Conservation (phyloP, 2,888 invertebrate species). For the Ophion ellenae region DNA sequence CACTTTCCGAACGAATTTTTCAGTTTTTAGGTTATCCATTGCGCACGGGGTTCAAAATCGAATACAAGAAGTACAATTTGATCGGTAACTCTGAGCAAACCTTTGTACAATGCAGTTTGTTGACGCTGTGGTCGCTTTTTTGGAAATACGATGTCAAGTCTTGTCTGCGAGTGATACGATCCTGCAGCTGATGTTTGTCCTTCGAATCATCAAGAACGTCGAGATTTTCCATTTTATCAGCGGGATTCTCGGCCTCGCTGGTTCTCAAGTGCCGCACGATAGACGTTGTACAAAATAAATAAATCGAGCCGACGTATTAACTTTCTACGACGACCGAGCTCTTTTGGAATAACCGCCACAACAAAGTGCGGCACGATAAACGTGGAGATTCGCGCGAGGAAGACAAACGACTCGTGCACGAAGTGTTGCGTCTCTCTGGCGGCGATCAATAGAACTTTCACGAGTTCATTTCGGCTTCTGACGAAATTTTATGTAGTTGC, state of each 20-base stretch:
- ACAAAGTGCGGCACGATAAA: constrained; percentile 7
- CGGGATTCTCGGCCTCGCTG: constrained; percentile 46
- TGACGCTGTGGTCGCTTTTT: constrained; percentile 72
- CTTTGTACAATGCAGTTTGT: constrained; percentile 72
- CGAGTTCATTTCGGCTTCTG: not conserved
- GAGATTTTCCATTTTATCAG: not conserved
- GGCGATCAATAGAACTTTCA: not conserved
- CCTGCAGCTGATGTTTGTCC: constrained; percentile 6
- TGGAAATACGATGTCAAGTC: constrained; percentile 72
- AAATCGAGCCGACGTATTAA: not conserved
- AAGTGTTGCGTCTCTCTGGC: not conserved
- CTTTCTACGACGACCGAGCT: not conserved
- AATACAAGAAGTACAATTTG: not conserved
- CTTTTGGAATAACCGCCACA: constrained; percentile 66
- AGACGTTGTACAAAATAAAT: not conserved
- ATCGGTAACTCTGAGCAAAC: constrained; percentile 55
- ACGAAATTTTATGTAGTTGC: not conserved
- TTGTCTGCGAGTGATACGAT: constrained; percentile 62
- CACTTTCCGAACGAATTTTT: not conserved
- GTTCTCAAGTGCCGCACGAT: constrained; percentile 5
- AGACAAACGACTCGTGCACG: not conserved
- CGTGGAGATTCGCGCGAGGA: not conserved
- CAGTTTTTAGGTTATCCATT: not conserved
- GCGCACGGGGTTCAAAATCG: not conserved
- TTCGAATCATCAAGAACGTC: constrained; percentile 12